These are phyloP conservation scores for Phylloscopus collybita DNA, from an alignment of 2,797 vertebrate species.

Conservation along the genomic window DNA sequence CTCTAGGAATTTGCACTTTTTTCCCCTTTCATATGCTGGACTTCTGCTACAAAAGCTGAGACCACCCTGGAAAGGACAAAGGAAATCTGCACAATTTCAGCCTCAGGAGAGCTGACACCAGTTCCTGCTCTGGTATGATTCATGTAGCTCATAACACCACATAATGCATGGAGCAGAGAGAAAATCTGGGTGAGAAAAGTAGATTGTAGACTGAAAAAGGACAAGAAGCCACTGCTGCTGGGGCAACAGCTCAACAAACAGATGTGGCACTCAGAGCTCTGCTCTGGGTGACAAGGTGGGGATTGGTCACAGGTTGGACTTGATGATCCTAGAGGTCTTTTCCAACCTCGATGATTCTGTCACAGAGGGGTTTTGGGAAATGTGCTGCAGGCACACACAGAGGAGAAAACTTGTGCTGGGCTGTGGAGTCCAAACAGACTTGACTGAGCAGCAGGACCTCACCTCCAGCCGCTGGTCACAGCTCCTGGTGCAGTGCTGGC, in stretches of 20 bases:
- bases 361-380: background rate
- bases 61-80: background rate
- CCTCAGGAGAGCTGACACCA: background rate
- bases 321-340: background rate
- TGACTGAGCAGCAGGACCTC: background rate
- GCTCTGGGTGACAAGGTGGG: background rate
- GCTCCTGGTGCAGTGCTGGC: constrained; percentile 69
- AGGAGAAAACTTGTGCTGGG: background rate
- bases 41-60: background rate
- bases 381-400: accelerated
- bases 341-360: background rate
- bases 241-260: background rate
- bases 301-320: background rate
- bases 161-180: background rate
- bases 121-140: background rate
- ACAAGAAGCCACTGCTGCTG: background rate
- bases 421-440: background rate
- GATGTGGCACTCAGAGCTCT: background rate
- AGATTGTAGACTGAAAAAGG: accelerated
- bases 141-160: background rate
- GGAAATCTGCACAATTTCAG: background rate
- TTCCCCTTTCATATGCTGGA: background rate
- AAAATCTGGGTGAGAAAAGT: background rate
- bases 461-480: constrained; percentile 66
- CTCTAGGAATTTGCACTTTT: background rate